A percentile compares a stretch with the other conserved stretches of the same genome.
These are phyloP conservation scores for Oscheius onirici DNA, from an alignment of 2,888 invertebrate genomes.

Conservation along the genomic window DNA sequence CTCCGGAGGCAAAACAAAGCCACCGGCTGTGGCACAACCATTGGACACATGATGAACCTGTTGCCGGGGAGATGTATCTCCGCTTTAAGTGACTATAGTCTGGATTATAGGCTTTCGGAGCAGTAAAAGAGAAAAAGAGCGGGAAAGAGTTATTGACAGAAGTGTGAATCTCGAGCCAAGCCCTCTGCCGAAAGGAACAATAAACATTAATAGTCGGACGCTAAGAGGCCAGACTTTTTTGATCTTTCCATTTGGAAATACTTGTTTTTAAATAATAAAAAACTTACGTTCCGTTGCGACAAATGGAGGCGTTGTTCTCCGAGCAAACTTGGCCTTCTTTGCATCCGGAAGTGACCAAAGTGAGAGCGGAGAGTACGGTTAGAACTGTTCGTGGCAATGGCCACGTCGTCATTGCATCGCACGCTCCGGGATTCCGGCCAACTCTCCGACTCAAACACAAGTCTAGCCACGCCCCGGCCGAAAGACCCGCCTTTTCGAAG, in stretches of 20 bases:
- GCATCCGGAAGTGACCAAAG: slow-evolving; percentile 32
- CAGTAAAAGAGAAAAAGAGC: not conserved
- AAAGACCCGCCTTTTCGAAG: not conserved
- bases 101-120: too few relatives aligned
- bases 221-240: not conserved
- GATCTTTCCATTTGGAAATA: not conserved
- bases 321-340: slow-evolving; percentile 60
- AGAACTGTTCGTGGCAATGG: slow-evolving; percentile 36
- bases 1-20: slow-evolving; percentile 32
- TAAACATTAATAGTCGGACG: slow-evolving; percentile 28
- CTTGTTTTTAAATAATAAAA: not conserved
- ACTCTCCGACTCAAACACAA: slow-evolving; percentile 1
- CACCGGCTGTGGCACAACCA: not conserved
- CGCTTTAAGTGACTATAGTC: not conserved
- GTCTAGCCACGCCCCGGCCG: slow-evolving; percentile 13
- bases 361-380: slow-evolving; percentile 33
- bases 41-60: slow-evolving; percentile 52
- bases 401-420: slow-evolving; percentile 43
- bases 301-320: slow-evolving; percentile 66
- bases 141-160: slow-evolving; percentile 19
- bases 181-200: slow-evolving; percentile 20
- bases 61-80: slow-evolving; percentile 57
- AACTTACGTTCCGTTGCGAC: slow-evolving; percentile 68
- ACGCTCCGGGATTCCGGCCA: slow-evolving; percentile 31
- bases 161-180: not conserved